phyloP scores from a whole-genome alignment of 2,113 vertebrate genomes.

The Paracanthobrama guichenoti region DNA sequence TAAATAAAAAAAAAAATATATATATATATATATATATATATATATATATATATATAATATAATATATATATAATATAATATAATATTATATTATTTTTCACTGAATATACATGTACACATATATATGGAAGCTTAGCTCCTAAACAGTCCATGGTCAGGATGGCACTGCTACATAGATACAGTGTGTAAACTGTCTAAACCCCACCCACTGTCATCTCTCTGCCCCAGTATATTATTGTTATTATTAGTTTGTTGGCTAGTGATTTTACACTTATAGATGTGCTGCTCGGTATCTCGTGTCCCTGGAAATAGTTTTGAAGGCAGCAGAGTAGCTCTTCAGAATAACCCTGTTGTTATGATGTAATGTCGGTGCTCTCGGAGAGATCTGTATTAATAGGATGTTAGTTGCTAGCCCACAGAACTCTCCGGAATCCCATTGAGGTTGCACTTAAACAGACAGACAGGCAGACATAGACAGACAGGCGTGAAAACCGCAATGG shows the following conservation, averaged over 20 bases:
- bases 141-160: neutral
- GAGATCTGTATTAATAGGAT: conserved; percentile 52
- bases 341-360: conserved; percentile 47
- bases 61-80: too few relatives aligned
- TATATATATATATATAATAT: too few relatives aligned
- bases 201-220: neutral
- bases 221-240: conserved; percentile 24
- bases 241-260: conserved; percentile 46
- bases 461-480: neutral
- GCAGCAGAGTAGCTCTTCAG: conserved; percentile 27
- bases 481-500: neutral
- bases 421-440: conserved; percentile 43
- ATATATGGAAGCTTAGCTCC: neutral
- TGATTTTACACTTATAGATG: conserved; percentile 35
- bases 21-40: too few relatives aligned
- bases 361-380: conserved; percentile 33
- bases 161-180: neutral
- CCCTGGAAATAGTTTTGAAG: conserved; percentile 46
- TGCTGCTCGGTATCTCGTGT: neutral
- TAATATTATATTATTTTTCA: too few relatives aligned
- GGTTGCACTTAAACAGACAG: conserved; percentile 23
- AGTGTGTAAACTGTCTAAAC: conserved; percentile 4
- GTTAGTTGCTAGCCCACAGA: conserved; percentile 54
- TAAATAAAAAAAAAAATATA: too few relatives aligned
- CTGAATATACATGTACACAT: neutral